phyloP scores from a whole-genome alignment of 2,113 vertebrate genomes.

The Melospiza georgiana region DNA sequence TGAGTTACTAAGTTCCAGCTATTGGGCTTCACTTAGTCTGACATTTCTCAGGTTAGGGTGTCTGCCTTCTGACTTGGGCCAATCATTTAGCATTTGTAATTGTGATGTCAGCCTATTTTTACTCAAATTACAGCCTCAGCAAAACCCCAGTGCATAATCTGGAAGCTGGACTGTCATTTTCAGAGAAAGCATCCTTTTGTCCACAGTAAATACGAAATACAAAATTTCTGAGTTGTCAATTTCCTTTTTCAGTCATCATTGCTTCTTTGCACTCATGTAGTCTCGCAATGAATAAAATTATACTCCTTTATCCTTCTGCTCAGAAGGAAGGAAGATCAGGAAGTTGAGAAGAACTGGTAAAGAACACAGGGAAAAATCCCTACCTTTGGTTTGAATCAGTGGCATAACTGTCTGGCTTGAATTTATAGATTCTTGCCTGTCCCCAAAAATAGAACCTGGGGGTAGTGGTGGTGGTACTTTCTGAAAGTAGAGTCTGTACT shows the following conservation, averaged over 20 bases:
- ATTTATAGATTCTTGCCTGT: not conserved
- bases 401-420: not conserved
- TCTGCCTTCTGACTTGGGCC: not conserved
- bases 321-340: not conserved
- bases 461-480: not conserved
- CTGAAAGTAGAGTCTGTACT: constrained; percentile 7
- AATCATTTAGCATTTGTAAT: not conserved
- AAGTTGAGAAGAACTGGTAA: not conserved
- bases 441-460: not conserved
- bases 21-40: not conserved
- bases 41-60: not conserved
- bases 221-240: not conserved
- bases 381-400: not conserved
- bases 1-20: not conserved
- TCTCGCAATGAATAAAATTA: not conserved
- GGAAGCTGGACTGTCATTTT: not conserved
- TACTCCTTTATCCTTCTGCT: not conserved
- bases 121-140: not conserved
- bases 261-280: not conserved
- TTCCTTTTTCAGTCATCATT: not conserved
- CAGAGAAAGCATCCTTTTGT: not conserved
- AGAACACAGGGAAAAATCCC: not conserved
- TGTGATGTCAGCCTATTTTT: not conserved
- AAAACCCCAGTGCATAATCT: not conserved
- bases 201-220: rapidly evolving